A percentile compares a stretch with the other conserved stretches of the same genome.
Evolutionary conservation across 2,797 vertebrate species (phyloP).

Genomic region (Falco novaeseelandiae): DNA sequence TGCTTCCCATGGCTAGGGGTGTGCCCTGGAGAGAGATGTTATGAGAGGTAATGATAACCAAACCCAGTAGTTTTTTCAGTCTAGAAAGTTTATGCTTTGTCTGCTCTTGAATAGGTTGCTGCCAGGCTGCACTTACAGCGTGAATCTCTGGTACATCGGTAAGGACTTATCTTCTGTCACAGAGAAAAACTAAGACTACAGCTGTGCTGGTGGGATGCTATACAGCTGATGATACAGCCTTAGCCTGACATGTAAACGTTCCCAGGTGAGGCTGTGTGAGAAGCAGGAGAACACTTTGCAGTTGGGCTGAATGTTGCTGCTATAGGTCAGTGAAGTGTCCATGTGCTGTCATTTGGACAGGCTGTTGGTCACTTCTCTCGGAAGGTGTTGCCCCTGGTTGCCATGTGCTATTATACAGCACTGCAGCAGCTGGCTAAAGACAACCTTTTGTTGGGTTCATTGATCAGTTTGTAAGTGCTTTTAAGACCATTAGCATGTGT

Average conservation of each 20-base stretch:
- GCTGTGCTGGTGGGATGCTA: neutral
- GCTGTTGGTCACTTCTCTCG: neutral
- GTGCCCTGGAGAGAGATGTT: neutral
- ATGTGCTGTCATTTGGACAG: neutral
- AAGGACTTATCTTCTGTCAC: neutral
- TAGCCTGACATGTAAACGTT: neutral
- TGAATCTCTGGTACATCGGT: neutral
- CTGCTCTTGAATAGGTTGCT: neutral
- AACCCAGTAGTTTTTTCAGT: neutral
- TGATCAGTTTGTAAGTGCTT: neutral
- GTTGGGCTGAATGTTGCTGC: neutral
- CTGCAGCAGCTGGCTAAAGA: neutral
- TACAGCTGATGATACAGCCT: neutral
- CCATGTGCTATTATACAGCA: neutral
- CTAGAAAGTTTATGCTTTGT: neutral
- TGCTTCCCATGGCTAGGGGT: rapidly evolving
- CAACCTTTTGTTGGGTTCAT: neutral
- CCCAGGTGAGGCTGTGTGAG: neutral
- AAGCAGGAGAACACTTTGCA: neutral
- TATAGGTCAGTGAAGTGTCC: neutral
- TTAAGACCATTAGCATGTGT: neutral
- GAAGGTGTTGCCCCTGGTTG: neutral
- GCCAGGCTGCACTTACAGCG: neutral
- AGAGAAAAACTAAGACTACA: neutral
- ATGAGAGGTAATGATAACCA: neutral